Evolutionary conservation across 2,797 vertebrate genomes (phyloP).

Genomic region (Malacoctenus gilli): DNA sequence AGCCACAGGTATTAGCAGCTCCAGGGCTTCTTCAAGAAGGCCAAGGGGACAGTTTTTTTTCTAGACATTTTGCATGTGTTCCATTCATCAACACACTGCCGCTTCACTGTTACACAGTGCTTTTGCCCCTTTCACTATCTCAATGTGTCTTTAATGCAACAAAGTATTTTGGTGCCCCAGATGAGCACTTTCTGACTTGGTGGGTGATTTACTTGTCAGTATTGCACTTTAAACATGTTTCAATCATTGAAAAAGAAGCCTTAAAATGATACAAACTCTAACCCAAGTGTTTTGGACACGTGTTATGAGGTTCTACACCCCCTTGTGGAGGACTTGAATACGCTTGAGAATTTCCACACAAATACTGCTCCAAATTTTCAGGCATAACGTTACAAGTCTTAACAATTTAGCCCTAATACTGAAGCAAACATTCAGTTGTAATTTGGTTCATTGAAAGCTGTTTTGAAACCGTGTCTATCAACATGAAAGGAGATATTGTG

Average conservation of each 20-base stretch:
- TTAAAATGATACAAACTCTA: conserved; percentile 4
- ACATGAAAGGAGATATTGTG: too few relatives aligned
- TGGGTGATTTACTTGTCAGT: background rate
- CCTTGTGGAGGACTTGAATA: conserved; percentile 71
- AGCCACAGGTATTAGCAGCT: too few relatives aligned
- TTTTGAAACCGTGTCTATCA: too few relatives aligned
- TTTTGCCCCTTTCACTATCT: too few relatives aligned
- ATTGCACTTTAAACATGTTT: background rate
- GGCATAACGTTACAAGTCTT: too few relatives aligned
- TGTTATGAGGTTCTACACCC: conserved; percentile 63
- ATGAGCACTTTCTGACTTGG: background rate
- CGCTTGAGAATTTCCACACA: too few relatives aligned
- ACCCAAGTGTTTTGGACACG: background rate
- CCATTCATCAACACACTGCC: background rate
- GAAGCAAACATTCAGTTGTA: too few relatives aligned
- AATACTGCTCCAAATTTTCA: too few relatives aligned
- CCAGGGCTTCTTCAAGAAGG: background rate
- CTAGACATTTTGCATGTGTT: conserved; percentile 1
- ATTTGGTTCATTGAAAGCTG: too few relatives aligned
- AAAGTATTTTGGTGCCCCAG: background rate
- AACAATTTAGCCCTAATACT: too few relatives aligned
- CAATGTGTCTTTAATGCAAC: background rate
- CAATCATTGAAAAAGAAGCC: too few relatives aligned
- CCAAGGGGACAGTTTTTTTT: conserved; percentile 9
- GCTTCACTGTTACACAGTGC: background rate